A percentile compares a stretch with the other conserved stretches of the same genome.
These are phyloP conservation scores for Steinernema scapterisci DNA, from an alignment of 2,888 invertebrate genomes.

Conservation along the genomic window DNA sequence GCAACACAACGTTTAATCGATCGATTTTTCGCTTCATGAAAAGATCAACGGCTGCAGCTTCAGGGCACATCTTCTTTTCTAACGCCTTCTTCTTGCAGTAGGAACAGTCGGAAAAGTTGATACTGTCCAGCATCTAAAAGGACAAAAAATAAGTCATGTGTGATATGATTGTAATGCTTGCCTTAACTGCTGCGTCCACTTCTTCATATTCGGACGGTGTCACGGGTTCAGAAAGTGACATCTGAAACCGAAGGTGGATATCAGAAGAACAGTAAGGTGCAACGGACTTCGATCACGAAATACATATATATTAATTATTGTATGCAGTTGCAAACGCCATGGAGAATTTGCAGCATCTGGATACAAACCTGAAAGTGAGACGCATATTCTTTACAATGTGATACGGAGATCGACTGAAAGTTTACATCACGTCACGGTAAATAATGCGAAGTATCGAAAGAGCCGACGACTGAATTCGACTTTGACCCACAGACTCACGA, in stretches of 20 bases:
- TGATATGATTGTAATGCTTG: not conserved
- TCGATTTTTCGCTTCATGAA: conserved; percentile 12
- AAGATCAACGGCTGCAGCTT: not conserved
- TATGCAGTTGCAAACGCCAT: not conserved
- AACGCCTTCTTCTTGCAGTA: too few relatives aligned
- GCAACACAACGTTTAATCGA: not conserved
- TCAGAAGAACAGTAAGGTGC: too few relatives aligned
- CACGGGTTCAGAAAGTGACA: conserved; percentile 6
- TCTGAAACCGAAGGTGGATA: not conserved
- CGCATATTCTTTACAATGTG: not conserved
- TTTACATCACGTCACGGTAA: too few relatives aligned
- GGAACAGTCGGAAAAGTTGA: not conserved
- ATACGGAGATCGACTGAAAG: not conserved
- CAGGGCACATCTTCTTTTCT: not conserved
- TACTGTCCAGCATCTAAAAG: conserved; percentile 1
- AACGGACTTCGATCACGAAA: not conserved
- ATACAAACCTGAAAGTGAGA: not conserved
- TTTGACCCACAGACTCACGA: too few relatives aligned
- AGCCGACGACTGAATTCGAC: too few relatives aligned
- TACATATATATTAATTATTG: not conserved
- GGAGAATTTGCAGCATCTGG: not conserved
- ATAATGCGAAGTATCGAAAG: too few relatives aligned
- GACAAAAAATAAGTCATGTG: not conserved
- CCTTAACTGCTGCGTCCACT: not conserved
- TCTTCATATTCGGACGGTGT: conserved; percentile 25